These are phyloP conservation scores for Torymus auratus DNA, from an alignment of 2,888 invertebrate genomes.

Conservation along the genomic window DNA sequence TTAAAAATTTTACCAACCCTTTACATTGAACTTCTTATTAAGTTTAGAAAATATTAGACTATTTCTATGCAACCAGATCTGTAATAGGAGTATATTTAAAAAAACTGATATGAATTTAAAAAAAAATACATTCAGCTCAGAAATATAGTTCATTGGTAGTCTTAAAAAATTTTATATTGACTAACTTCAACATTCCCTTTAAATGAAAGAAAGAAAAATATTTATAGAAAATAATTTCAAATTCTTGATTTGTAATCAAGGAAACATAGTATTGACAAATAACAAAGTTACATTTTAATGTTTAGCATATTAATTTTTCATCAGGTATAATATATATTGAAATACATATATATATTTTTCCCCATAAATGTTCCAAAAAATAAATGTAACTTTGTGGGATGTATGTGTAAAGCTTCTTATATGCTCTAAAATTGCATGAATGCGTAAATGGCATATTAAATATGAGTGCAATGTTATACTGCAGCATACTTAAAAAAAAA, in stretches of 20 bases:
- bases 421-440: slow-evolving; percentile 30
- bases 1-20: too few species aligned
- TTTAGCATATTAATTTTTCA: slow-evolving; percentile 6
- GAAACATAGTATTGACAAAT: slow-evolving; percentile 31
- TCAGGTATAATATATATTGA: slow-evolving; percentile 10
- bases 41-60: too few species aligned
- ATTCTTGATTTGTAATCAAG: slow-evolving; percentile 12
- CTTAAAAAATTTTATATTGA: neutral
- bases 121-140: too few species aligned
- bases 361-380: slow-evolving; percentile 30
- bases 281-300: slow-evolving; percentile 32
- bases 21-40: too few species aligned
- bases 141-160: too few species aligned
- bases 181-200: slow-evolving; percentile 19
- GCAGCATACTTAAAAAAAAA: neutral
- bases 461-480: slow-evolving; percentile 3
- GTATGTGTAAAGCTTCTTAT: slow-evolving; percentile 21
- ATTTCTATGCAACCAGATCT: too few species aligned
- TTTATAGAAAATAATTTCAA: neutral
- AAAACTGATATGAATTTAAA: too few species aligned
- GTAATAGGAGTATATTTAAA: too few species aligned
- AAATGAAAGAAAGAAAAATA: neutral
- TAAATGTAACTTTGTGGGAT: slow-evolving; percentile 34
- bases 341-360: slow-evolving; percentile 16
- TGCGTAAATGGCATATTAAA: slow-evolving; percentile 22